These are phyloP conservation scores for Hypanus sabinus DNA, from an alignment of 2,113 vertebrate species.

Conservation along the genomic window DNA sequence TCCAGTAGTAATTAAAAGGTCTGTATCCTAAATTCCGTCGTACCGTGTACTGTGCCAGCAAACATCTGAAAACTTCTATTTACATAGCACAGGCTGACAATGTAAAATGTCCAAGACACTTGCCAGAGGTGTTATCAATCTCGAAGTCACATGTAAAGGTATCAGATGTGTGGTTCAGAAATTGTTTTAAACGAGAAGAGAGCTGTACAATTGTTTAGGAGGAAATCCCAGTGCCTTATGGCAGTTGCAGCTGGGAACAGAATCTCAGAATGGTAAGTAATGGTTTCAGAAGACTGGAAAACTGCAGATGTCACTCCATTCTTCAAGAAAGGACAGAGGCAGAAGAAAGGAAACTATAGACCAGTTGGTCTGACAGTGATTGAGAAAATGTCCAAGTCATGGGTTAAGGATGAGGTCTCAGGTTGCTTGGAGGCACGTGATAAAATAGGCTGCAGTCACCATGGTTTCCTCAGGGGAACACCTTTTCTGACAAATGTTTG, in stretches of 20 bases:
- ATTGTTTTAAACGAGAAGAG: background rate
- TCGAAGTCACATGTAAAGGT: background rate
- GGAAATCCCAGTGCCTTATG: background rate
- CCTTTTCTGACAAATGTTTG: too few species aligned
- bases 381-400: too few species aligned
- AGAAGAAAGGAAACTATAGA: too few species aligned
- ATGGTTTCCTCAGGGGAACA: too few species aligned
- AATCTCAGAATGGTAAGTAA: background rate
- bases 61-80: background rate
- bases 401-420: too few species aligned
- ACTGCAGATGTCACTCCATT: too few species aligned
- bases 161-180: background rate
- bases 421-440: too few species aligned
- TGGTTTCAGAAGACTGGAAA: too few species aligned
- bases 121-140: background rate
- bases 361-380: too few species aligned
- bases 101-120: background rate
- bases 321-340: too few species aligned
- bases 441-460: too few species aligned
- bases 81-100: too few species aligned
- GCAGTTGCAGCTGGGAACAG: background rate
- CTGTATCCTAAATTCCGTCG: background rate
- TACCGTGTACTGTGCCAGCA: background rate
- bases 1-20: background rate
- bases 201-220: background rate